Percentiles rank a stretch among this genome's conserved stretches.
These are phyloP conservation scores for Melanogrammus aeglefinus DNA, from an alignment of 2,797 vertebrate genomes.

Conservation along the genomic window DNA sequence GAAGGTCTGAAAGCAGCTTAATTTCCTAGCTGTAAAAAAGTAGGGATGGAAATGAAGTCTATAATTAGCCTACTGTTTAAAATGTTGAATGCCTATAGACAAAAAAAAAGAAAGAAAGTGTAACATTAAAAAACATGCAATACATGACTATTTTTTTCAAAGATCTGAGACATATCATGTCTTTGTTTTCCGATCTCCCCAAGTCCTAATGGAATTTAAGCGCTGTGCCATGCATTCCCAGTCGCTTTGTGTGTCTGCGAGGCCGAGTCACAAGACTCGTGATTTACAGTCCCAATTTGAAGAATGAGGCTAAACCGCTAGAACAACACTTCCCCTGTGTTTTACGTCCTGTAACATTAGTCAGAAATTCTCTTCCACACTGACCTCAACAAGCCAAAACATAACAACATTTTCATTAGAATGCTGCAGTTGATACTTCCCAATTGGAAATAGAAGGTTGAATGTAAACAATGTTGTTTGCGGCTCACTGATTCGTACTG, in stretches of 20 bases:
- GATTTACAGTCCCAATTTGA: constrained; percentile 1
- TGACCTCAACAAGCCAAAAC: neutral
- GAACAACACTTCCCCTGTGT: neutral
- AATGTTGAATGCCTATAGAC: neutral
- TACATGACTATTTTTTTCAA: neutral
- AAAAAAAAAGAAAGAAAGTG: neutral
- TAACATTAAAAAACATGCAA: neutral
- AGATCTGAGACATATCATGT: neutral
- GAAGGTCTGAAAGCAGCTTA: neutral
- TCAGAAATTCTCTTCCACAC: neutral
- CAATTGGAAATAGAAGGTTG: neutral
- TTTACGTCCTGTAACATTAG: neutral
- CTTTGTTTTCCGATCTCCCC: neutral
- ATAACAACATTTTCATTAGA: neutral
- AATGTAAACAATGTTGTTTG: neutral
- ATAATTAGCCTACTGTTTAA: neutral
- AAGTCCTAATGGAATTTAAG: neutral
- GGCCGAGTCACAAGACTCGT: neutral
- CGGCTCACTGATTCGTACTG: neutral
- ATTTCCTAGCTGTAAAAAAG: neutral
- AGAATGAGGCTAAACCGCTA: neutral
- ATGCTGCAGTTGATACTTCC: neutral
- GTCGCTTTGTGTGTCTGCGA: neutral
- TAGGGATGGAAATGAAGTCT: neutral
- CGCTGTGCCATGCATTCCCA: neutral